phyloP scores from a whole-genome alignment of 2,888 invertebrate genomes.

The Gnatocerus cornutus region DNA sequence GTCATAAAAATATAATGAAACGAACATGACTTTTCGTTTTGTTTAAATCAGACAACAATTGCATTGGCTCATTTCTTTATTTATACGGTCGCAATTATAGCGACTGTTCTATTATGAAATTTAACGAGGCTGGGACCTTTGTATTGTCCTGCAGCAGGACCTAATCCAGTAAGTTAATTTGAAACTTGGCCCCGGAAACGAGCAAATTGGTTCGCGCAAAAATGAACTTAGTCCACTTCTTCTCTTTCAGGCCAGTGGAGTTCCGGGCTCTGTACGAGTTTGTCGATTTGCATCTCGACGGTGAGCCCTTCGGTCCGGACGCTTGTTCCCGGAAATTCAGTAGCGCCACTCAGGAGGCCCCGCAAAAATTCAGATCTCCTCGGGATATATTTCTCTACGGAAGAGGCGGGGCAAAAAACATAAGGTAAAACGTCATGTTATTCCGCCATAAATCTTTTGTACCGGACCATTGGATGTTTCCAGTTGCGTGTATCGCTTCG shows the following conservation, averaged over 20 bases:
- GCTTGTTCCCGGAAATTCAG: conserved; percentile 86
- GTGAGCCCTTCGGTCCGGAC: conserved; percentile 83
- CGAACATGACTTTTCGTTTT: no score
- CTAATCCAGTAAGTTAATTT: no score
- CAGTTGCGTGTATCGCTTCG: conserved; percentile 91
- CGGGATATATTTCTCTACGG: conserved; percentile 90
- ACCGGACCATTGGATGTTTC: conserved; percentile 56
- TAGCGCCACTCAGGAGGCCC: conserved; percentile 76
- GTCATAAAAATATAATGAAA: no score
- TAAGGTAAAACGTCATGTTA: conserved; percentile 75
- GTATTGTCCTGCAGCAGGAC: no score
- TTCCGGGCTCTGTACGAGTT: conserved; percentile 92
- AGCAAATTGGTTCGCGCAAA: no score
- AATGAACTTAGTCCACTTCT: not conserved
- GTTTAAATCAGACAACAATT: no score
- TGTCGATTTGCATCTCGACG: conserved; percentile 90
- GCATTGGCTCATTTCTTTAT: no score
- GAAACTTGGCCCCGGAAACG: no score
- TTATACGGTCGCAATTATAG: no score
- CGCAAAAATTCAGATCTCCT: conserved; percentile 86
- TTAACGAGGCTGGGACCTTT: no score
- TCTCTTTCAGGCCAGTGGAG: conserved; percentile 81
- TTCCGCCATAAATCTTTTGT: conserved; percentile 20
- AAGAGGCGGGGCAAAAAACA: conserved; percentile 86
- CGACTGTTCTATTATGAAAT: no score